Evolutionary conservation across 1,140 invertebrate species (phyloP).

Genomic region (Habropoda laboriosa): DNA sequence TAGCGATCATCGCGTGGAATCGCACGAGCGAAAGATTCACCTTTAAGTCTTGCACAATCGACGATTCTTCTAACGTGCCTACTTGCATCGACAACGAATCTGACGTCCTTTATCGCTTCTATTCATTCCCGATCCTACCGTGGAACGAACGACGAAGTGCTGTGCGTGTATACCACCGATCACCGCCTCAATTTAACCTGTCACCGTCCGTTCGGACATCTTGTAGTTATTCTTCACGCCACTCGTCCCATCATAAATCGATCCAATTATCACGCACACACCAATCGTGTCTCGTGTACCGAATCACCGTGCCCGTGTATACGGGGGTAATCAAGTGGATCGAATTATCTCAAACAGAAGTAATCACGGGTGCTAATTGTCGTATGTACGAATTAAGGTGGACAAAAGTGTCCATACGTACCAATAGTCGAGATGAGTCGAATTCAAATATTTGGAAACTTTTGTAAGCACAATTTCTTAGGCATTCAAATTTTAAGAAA

Average conservation of each 20-base stretch:
- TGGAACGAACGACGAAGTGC: background rate
- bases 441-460: too few relatives aligned
- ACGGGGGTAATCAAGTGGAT: too few relatives aligned
- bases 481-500: too few relatives aligned
- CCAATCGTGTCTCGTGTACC: background rate
- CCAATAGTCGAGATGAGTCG: too few relatives aligned
- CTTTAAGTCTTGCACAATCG: background rate
- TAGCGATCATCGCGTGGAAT: background rate
- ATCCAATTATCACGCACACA: background rate
- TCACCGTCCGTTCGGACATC: background rate
- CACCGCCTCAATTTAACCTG: background rate
- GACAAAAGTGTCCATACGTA: too few relatives aligned
- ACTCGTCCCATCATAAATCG: background rate
- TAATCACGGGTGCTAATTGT: too few relatives aligned
- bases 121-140: background rate
- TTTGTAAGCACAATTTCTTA: too few relatives aligned
- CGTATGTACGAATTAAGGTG: too few relatives aligned
- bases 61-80: background rate
- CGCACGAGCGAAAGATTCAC: too few relatives aligned
- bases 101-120: background rate
- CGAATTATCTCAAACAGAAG: too few relatives aligned
- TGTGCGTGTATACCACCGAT: too few relatives aligned
- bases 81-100: background rate
- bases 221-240: background rate
- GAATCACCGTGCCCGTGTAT: too few relatives aligned